Conservation (phyloP, 2,113 vertebrate genomes). For the Oceanites oceanicus region DNA sequence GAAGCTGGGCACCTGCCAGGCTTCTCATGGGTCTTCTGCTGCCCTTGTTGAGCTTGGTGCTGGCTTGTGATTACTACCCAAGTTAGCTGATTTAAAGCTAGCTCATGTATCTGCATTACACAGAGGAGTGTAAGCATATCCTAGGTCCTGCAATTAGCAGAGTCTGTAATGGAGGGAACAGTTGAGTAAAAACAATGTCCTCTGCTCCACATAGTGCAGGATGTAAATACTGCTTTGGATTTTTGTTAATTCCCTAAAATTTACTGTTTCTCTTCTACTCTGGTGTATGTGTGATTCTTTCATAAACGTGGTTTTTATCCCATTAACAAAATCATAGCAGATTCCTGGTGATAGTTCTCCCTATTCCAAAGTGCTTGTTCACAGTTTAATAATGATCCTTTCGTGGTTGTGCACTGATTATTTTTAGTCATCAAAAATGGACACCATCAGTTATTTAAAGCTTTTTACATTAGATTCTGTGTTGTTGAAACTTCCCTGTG, state of each 20-base stretch:
- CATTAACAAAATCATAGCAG: not conserved
- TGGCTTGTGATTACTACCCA: not conserved
- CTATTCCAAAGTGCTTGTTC: not conserved
- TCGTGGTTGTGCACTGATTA: not conserved
- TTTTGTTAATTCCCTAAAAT: not conserved
- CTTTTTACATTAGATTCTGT: not conserved
- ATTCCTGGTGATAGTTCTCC: not conserved
- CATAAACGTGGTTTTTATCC: not conserved
- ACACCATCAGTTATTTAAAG: not conserved
- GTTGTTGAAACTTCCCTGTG: not conserved
- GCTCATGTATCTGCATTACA: fast-evolving
- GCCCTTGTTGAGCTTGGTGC: not conserved
- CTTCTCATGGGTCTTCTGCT: not conserved
- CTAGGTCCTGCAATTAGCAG: not conserved
- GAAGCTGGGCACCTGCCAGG: not conserved
- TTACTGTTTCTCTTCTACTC: not conserved
- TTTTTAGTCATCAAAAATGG: not conserved
- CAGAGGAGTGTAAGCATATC: not conserved
- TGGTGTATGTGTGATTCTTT: not conserved
- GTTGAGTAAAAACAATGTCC: not conserved
- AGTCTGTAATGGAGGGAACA: not conserved
- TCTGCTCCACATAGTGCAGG: not conserved
- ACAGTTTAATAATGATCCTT: not conserved
- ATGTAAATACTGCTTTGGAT: not conserved
- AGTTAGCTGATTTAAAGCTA: not conserved